Evolutionary conservation across 2,888 invertebrate species (phyloP), one percentile per base, ranked within the genome.

Genomic region (Eudemis profundana): DNA sequence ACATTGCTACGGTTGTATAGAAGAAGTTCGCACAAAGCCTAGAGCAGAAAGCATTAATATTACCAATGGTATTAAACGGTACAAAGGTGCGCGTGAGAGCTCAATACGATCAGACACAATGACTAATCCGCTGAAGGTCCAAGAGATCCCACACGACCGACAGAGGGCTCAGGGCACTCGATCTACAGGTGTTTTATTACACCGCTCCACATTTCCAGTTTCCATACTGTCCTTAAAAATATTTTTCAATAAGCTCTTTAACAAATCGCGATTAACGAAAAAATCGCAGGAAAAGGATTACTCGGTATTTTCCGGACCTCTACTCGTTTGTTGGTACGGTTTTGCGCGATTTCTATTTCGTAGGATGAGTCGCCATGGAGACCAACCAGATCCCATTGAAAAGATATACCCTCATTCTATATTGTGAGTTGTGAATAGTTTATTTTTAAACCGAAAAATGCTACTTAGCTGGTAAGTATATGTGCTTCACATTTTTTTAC

Each of bases 331-430:
- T 67, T 53, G 56, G 64, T 68, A 67, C 53, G 68, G 71, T 73
- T 74, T 74, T 72, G 70, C 70, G 70, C 73, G 70, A 74, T 73
- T 69, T 70, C 69, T 71, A 73, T 73, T 68, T 67, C 73, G 72
- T 70, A 69, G 83, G 85, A 81, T 84, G 78, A 81, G 85, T 89
- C 77, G 83, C 74, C 87, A 89, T 86, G 83, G 87, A 79, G 73
- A 90, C 86, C 78, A 80, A 75, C 77, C 74, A 78, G 78, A 85
- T 86, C 84, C 82, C 79, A 84, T 86, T 89, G 85, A 89, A 79
- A 77, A 83, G 85, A 82, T 85, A 83, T 83, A 81, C 85, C 84
- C 79, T 87, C 74, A 87, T 87, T 87, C 82, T 84, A 87, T 89
- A 86, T 83, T 83, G 82, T 81, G 82, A 84, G 79, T 78, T 86